phyloP scores from a whole-genome alignment of 2,797 vertebrate species.

The Eulemur coronatus region DNA sequence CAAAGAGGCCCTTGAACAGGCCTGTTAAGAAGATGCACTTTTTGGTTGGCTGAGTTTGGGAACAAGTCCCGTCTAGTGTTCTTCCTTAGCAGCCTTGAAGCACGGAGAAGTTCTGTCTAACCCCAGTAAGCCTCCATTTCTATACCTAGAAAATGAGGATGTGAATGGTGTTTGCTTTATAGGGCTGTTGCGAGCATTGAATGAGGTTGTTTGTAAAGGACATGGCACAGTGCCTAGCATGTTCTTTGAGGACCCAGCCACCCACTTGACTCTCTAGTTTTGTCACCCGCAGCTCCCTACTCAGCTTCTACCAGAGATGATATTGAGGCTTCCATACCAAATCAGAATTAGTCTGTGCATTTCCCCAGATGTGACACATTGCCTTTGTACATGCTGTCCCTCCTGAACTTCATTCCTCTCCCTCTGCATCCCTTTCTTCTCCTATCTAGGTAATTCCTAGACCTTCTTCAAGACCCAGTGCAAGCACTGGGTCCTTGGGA shows the following conservation, averaged over 20 bases:
- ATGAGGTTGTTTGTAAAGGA: background rate
- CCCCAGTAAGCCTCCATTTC: background rate
- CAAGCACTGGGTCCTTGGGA: background rate
- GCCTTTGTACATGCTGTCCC: background rate
- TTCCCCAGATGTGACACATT: background rate
- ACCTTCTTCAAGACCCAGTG: background rate
- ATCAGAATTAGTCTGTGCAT: background rate
- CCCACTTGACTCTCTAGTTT: background rate
- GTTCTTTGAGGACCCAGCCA: background rate
- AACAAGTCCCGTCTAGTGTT: background rate
- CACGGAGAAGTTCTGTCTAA: background rate
- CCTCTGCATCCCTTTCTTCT: background rate
- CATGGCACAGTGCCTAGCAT: background rate
- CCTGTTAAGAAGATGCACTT: background rate
- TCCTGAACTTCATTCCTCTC: background rate
- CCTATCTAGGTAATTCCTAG: background rate
- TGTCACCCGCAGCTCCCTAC: rapidly evolving
- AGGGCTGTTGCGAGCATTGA: background rate
- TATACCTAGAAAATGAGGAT: background rate
- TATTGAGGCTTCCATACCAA: background rate
- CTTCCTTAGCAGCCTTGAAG: background rate
- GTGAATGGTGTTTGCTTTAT: background rate
- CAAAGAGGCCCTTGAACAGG: background rate
- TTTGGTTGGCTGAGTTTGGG: background rate
- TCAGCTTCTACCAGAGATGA: background rate